Conservation (phyloP, 2,797 vertebrate species). For the Mycteria americana region DNA sequence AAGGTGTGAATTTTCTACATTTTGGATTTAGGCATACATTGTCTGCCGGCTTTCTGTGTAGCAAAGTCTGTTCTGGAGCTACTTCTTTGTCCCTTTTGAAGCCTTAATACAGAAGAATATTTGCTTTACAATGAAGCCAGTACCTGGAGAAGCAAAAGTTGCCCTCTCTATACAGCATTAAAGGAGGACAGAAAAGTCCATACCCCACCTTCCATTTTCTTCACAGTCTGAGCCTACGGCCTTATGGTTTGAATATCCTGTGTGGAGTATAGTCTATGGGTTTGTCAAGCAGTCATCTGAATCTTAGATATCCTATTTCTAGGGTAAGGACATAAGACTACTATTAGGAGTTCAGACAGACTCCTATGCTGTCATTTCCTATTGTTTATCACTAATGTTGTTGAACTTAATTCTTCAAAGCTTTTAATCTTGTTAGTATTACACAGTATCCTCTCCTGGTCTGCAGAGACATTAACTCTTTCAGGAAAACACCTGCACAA, state of each 20-base stretch:
- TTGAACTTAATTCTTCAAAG: neutral
- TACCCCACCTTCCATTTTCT: neutral
- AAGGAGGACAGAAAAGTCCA: neutral
- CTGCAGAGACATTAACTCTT: neutral
- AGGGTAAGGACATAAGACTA: neutral
- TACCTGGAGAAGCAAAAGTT: neutral
- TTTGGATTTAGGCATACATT: neutral
- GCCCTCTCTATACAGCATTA: neutral
- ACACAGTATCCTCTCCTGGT: neutral
- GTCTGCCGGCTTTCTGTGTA: neutral
- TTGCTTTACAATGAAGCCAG: neutral
- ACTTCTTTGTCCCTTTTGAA: neutral
- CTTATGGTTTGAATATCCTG: neutral
- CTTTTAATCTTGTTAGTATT: neutral
- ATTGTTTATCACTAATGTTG: neutral
- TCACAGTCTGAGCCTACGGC: neutral
- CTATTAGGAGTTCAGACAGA: neutral
- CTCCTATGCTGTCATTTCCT: neutral
- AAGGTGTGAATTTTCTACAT: neutral
- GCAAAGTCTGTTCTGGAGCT: neutral
- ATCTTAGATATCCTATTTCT: neutral
- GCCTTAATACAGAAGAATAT: neutral
- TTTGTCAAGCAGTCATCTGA: neutral
- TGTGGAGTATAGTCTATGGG: neutral
- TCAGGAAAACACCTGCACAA: neutral